These are phyloP conservation scores for Atherinosoma microstoma DNA, from an alignment of 2,797 vertebrate genomes.

Conservation along the genomic window DNA sequence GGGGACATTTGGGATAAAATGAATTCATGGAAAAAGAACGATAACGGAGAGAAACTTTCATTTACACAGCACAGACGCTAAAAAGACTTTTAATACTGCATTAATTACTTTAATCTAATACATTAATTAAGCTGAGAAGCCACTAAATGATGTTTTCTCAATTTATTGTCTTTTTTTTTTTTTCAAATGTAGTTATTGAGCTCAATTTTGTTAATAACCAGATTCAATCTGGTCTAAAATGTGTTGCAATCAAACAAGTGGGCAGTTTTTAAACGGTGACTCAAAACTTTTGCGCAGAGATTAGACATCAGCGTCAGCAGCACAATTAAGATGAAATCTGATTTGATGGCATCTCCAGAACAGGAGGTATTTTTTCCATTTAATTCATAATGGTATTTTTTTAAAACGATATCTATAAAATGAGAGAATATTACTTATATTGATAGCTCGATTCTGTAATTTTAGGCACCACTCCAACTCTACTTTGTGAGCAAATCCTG, in stretches of 20 bases:
- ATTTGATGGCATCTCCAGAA: neutral
- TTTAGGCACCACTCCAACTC: neutral
- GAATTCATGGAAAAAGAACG: conserved; percentile 5
- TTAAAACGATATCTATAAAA: neutral
- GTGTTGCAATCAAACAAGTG: conserved; percentile 1
- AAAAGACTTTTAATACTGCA: neutral
- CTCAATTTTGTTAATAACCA: neutral
- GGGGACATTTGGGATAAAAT: conserved; percentile 17
- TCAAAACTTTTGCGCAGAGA: neutral
- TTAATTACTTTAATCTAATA: neutral
- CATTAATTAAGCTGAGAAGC: neutral
- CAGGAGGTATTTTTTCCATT: neutral
- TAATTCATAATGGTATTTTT: neutral
- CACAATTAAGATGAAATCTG: neutral
- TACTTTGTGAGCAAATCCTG: neutral
- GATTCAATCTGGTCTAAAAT: neutral
- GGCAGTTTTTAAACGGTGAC: neutral
- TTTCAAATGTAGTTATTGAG: conserved; percentile 1
- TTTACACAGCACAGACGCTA: neutral
- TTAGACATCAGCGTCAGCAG: neutral
- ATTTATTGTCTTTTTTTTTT: neutral
- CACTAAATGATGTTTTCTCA: conserved; percentile 4
- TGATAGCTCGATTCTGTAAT: neutral
- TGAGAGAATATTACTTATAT: neutral
- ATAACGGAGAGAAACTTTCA: neutral